Evolutionary conservation across 2,888 invertebrate genomes (phyloP), one percentile per base, ranked within the genome.

Genomic region (Zygothrica quintamaculata): DNA sequence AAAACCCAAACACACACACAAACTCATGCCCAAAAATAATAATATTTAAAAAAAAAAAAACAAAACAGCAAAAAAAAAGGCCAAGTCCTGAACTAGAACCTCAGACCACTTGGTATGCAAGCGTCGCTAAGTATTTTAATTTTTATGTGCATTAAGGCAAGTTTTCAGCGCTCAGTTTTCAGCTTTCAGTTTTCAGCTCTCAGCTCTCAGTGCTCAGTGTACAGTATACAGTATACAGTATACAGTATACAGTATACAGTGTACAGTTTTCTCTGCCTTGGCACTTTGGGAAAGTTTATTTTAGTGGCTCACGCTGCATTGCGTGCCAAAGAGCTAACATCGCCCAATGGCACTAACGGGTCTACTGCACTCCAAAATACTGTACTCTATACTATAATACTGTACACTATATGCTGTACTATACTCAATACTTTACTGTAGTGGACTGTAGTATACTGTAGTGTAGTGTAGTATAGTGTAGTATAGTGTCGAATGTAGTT

Each of bases 121-220:
- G 64, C 79, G 53, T 53, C 65, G 74, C 65, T 61, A 75, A 84
- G 60, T 74, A 81, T 82, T 82, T 81, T 75, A 84, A 82, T 87
- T 82, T 87, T 69, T 67, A 70, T 78, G 85, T 68, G 73, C 78
- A 73, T 67, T 60, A 71, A 50, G 71, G 55, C 81, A 75, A 76
- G 65, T 74, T 69, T 67, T 57, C 53, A 36, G 58, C 46, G 42
- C 46, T 56, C 47, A 48, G 56, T 48, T 36, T 33, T 43, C 46
- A 55, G 51, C 62, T 53, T 36, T 39, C 26, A 37, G 42, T 44
- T 40, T 48, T 50, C 47, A 40, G 62, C 15, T 62, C 22, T 59
- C 52, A 46, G 60, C 47, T 65, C 39, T 31, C 53, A 29, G 26
- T 22, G 31, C 43, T 48, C 55, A 36, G 57, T 44, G n/a, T 65